Conservation (phyloP, 1,140 invertebrate species). For the Lepidotrigona ventralis region DNA sequence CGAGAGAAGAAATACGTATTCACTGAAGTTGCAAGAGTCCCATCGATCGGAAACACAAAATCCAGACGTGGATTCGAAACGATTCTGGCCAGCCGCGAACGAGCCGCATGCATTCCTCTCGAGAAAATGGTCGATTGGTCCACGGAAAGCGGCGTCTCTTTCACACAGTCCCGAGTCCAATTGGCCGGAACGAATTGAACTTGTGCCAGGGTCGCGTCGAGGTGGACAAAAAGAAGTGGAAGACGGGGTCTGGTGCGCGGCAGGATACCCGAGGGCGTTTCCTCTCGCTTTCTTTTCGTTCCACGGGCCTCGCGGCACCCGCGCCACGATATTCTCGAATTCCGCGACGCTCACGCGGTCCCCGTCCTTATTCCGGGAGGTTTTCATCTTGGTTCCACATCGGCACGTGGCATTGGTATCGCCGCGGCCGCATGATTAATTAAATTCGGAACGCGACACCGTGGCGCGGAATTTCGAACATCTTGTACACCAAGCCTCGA, state of each 20-base stretch:
- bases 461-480: constrained; percentile 35
- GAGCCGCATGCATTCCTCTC: not conserved
- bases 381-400: constrained; percentile 28
- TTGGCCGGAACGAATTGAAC: constrained; percentile 55
- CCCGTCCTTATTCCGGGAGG: constrained; percentile 13
- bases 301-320: constrained; percentile 4
- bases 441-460: constrained; percentile 38
- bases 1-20: no score
- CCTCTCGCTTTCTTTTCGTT: constrained; percentile 36
- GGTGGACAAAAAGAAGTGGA: constrained; percentile 37
- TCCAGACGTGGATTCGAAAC: not conserved
- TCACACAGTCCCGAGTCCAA: constrained; percentile 36
- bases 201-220: constrained; percentile 41
- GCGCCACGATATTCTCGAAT: constrained; percentile 47
- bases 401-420: constrained; percentile 36
- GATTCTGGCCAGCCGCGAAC: not conserved
- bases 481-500: not conserved
- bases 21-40: not conserved
- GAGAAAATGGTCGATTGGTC: constrained; percentile 25
- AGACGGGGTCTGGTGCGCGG: constrained; percentile 10
- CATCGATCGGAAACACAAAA: not conserved
- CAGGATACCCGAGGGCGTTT: constrained; percentile 32
- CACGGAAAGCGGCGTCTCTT: constrained; percentile 34
- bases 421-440: constrained; percentile 33
- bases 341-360: not conserved